Conservation (phyloP, 2,113 vertebrate genomes). For the Otocyon megalotis region DNA sequence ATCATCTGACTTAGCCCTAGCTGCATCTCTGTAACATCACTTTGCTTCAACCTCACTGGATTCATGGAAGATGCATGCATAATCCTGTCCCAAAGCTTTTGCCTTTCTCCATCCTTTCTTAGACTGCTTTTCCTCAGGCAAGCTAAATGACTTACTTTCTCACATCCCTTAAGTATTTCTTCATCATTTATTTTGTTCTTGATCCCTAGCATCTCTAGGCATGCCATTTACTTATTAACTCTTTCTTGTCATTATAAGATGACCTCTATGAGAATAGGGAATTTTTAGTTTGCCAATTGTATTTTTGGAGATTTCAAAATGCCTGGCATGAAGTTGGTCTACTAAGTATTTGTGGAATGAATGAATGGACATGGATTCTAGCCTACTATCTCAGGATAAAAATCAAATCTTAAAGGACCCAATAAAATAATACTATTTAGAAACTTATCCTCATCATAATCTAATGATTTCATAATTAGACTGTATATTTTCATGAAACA, state of each 20-base stretch:
- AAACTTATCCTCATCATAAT: not conserved
- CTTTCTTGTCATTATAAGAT: not conserved
- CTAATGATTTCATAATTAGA: not conserved
- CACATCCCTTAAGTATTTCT: not conserved
- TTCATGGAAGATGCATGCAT: not conserved
- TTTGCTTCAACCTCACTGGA: not conserved
- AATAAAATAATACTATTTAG: not conserved
- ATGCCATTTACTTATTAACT: not conserved
- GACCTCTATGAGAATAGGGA: not conserved
- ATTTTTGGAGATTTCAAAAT: not conserved
- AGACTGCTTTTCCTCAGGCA: not conserved
- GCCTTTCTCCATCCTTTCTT: not conserved
- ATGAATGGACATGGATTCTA: not conserved
- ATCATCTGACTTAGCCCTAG: not conserved
- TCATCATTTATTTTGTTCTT: not conserved
- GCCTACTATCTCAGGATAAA: not conserved
- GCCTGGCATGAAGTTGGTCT: not conserved
- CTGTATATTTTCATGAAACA: not conserved
- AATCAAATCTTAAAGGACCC: not conserved
- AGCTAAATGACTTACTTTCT: not conserved
- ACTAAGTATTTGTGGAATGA: not conserved
- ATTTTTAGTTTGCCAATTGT: not conserved
- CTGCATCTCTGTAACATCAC: too few species aligned
- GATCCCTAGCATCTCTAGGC: not conserved
- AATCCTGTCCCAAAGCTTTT: not conserved